Percentiles rank a stretch among this genome's conserved stretches.
Conservation (phyloP, 2,888 invertebrate genomes). For the Cyclophora punctaria region DNA sequence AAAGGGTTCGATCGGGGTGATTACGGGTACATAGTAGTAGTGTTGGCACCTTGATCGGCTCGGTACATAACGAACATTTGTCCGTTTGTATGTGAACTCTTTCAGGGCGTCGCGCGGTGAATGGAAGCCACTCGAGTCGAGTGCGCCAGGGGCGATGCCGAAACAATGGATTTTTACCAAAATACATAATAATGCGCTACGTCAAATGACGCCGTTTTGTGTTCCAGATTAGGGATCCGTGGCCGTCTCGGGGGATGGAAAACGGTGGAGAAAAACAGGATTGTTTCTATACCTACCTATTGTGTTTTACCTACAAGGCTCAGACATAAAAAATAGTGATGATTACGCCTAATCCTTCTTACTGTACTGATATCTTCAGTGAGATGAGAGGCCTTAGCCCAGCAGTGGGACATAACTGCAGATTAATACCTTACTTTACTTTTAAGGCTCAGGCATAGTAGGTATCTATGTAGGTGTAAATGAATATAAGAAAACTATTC, state of each 20-base stretch:
- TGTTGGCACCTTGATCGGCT: constrained; percentile 45
- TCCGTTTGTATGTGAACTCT: constrained; percentile 38
- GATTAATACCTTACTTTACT: too few relatives aligned
- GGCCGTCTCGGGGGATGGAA: not conserved
- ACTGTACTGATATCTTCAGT: too few relatives aligned
- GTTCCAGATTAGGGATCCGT: constrained; percentile 52
- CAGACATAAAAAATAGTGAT: too few relatives aligned
- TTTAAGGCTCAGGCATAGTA: too few relatives aligned
- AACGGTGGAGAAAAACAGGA: constrained; percentile 13
- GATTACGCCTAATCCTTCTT: too few relatives aligned
- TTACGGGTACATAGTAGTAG: constrained; percentile 29
- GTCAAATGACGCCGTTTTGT: constrained; percentile 65
- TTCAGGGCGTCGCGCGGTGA: constrained; percentile 31
- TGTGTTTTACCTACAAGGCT: too few relatives aligned
- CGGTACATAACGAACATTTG: constrained; percentile 33
- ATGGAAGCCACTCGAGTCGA: constrained; percentile 50
- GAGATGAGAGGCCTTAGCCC: too few relatives aligned
- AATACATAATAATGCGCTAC: constrained; percentile 72
- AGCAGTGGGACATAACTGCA: too few relatives aligned
- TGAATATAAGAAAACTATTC: too few relatives aligned
- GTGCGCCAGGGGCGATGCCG: constrained; percentile 61
- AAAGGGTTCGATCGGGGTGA: constrained; percentile 30
- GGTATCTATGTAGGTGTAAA: too few relatives aligned
- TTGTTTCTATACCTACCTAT: too few relatives aligned
- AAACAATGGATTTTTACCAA: constrained; percentile 71